Percentiles rank a stretch among this genome's conserved stretches.
phyloP scores from a whole-genome alignment of 2,888 invertebrate genomes.

The Hypsopygia costalis region DNA sequence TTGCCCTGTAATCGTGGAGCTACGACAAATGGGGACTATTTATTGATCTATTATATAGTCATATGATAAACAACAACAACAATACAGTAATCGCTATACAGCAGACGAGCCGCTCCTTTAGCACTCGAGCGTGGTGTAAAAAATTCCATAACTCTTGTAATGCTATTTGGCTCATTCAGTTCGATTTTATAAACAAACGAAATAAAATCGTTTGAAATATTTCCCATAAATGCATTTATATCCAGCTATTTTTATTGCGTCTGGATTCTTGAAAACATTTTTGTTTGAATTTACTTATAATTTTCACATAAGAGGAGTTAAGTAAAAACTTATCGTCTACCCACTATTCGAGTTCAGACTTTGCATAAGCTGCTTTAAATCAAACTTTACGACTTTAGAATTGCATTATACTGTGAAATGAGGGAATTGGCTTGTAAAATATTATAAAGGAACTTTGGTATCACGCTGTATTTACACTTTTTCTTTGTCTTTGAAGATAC shows the following conservation, averaged over 20 bases:
- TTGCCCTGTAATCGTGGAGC: too few species aligned
- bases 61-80: too few species aligned
- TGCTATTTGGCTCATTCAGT: too few species aligned
- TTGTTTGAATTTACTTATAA: neutral
- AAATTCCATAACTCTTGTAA: too few species aligned
- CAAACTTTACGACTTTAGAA: constrained; percentile 43
- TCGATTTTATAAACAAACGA: too few species aligned
- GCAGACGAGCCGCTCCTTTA: too few species aligned
- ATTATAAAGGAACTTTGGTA: constrained; percentile 17
- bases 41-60: too few species aligned
- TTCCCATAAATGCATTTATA: too few species aligned
- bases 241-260: constrained; percentile 2
- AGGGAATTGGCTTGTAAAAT: constrained; percentile 40
- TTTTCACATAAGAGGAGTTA: constrained; percentile 2
- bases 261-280: neutral
- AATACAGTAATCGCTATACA: too few species aligned
- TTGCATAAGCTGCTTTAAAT: constrained; percentile 42
- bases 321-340: constrained; percentile 22
- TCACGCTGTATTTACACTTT: neutral
- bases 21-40: too few species aligned
- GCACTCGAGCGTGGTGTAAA: too few species aligned
- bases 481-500: neutral
- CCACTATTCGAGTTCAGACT: constrained; percentile 28
- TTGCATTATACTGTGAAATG: constrained; percentile 49
- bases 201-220: too few species aligned